Base-by-base conservation (phyloP, 1,140 invertebrate genomes). In the Listronotus bonariensis region DNA sequence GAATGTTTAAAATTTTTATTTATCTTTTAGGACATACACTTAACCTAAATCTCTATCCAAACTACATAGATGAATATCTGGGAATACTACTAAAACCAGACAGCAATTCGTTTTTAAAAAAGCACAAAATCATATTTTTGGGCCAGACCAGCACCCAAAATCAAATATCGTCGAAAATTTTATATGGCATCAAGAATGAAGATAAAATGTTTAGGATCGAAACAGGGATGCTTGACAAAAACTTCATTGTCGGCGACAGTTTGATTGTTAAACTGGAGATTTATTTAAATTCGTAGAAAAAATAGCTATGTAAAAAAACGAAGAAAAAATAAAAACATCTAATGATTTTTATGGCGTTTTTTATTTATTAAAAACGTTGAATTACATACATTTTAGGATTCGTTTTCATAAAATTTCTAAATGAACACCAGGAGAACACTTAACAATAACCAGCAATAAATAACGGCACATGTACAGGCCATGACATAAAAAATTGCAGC, bases 221-320 rank as follows among this genome's bases (percentile, higher is more conserved):
- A 36, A 38, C 60, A 10, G 40, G 20, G 40, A 58, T 73, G 38
- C 31, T 55, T 11, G 49, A 56, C 12, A 38, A 43, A 10, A 51
- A 70, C 26, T 73, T 69, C 40, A 58, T 70, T 32, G 26, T 43
- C 32, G 40, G 65, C 26, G 58, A 67, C 40, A 59, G 51, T 15
- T 38, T 73, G 36, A 46, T 68, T 9, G 32, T 73, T 17, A 73
- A 72, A 53, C n/a, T 72, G 7, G 58, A 67, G 41, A 68, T 73
- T 45, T 68, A 64, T 58, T 52, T 72, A 20, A 65, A 72, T 49
- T 72, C 61, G 10, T 69, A 64, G 62, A 9, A 36, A 36, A 36
- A 10, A 5, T 36, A 36, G 8, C n/a, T n/a, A 36, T 36, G 8
- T 36, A 12, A 36, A 36, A 36, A 36, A 36, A 26, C n/a, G 5